Conservation (phyloP, 1,140 invertebrate species). For the Mizuhopecten yessoensis region DNA sequence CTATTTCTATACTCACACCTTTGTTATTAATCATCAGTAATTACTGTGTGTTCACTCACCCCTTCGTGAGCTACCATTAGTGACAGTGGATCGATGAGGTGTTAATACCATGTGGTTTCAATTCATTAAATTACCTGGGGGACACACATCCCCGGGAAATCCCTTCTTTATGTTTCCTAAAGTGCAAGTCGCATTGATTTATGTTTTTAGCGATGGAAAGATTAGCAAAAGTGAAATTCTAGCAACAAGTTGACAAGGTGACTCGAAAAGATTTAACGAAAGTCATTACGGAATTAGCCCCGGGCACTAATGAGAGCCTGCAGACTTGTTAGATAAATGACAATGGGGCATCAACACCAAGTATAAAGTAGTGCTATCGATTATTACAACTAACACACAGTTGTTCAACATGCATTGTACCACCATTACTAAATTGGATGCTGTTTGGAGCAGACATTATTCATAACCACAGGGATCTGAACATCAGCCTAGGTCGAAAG, state of each 20-base stretch:
- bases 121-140: too few species aligned
- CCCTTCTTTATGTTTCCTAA: not conserved
- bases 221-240: not conserved
- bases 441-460: not conserved
- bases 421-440: conserved; percentile 9
- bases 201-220: not conserved
- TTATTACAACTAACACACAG: not conserved
- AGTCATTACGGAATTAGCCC: not conserved
- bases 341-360: not conserved
- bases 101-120: too few species aligned
- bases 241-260: not conserved
- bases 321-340: not conserved
- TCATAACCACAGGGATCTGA: not conserved
- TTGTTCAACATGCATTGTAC: not conserved
- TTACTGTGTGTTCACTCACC: too few species aligned
- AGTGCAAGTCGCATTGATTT: not conserved
- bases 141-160: not conserved
- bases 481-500: not conserved
- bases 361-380: not conserved
- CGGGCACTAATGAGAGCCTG: not conserved
- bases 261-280: not conserved
- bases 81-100: too few species aligned
- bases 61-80: too few species aligned
- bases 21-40: too few species aligned
- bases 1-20: too few species aligned